Percentiles rank a stretch among this genome's conserved stretches.
Evolutionary conservation across 2,113 vertebrate species (phyloP).

Genomic region (Sturnira hondurensis): DNA sequence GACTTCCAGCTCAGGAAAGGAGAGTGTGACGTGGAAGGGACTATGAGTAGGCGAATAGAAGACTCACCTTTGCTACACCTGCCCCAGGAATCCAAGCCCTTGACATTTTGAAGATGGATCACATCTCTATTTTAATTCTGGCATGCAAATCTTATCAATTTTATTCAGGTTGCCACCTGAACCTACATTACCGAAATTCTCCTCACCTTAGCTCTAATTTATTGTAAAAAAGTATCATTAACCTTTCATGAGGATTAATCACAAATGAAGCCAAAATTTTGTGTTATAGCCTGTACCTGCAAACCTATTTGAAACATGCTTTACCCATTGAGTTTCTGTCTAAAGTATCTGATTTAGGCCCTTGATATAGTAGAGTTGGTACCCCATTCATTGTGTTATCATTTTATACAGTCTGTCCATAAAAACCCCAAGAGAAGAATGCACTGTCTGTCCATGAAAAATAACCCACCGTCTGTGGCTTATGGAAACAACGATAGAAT

Average conservation of each 20-base stretch:
- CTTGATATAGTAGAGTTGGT: constrained; percentile 76
- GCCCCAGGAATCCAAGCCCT: not conserved
- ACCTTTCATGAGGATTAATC: constrained; percentile 54
- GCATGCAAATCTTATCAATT: constrained; percentile 32
- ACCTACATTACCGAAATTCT: constrained; percentile 36
- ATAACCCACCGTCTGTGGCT: constrained; percentile 78
- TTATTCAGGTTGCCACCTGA: constrained; percentile 42
- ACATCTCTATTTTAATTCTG: constrained; percentile 27
- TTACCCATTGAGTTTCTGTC: constrained; percentile 77
- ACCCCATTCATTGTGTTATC: constrained; percentile 77
- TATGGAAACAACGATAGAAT: constrained; percentile 77
- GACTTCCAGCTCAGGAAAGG: not conserved
- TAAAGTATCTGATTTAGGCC: constrained; percentile 78
- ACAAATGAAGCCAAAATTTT: constrained; percentile 64
- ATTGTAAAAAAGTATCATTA: constrained; percentile 61
- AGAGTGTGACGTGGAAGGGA: not conserved
- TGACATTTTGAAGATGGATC: constrained; percentile 14
- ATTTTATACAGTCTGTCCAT: constrained; percentile 80
- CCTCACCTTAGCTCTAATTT: constrained; percentile 59
- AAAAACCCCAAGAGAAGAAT: constrained; percentile 79
- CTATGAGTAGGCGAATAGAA: not conserved
- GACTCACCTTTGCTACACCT: not conserved
- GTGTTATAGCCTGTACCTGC: constrained; percentile 53
- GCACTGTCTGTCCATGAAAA: constrained; percentile 78
- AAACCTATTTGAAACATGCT: constrained; percentile 73